Evolutionary conservation across 2,888 invertebrate species (phyloP).

Genomic region (Zootermopsis nevadensis): DNA sequence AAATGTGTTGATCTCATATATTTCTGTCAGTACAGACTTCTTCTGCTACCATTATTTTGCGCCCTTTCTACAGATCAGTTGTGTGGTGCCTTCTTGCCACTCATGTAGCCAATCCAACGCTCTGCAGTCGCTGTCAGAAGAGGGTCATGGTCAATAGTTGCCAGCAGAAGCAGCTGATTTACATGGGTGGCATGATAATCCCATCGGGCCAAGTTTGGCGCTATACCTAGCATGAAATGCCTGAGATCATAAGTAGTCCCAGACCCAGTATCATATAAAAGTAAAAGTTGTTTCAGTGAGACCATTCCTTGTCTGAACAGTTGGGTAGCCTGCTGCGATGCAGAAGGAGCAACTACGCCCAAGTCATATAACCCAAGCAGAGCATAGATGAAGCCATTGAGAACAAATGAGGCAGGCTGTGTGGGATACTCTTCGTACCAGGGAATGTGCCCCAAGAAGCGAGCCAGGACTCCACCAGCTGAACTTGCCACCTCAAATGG

Average conservation of each 20-base stretch:
- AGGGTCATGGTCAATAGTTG: constrained; percentile 86
- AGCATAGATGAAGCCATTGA: constrained; percentile 99
- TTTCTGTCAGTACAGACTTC: background rate
- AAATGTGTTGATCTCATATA: too few species aligned
- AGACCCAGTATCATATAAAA: constrained; percentile 94
- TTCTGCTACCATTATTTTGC: background rate
- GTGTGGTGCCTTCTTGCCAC: constrained; percentile 92
- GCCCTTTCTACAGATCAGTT: constrained; percentile 71
- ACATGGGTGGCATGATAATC: constrained; percentile 99
- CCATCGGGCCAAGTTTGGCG: constrained; percentile 97
- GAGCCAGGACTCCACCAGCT: constrained; percentile 85
- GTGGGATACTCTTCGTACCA: constrained; percentile 99
- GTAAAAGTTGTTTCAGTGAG: constrained; percentile 85
- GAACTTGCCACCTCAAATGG: constrained; percentile 80
- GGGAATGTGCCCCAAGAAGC: constrained; percentile 85
- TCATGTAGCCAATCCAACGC: constrained; percentile 95
- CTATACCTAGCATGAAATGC: constrained; percentile 88
- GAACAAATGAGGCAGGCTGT: constrained; percentile 91
- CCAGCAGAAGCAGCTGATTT: constrained; percentile 90
- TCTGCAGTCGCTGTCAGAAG: constrained; percentile 86
- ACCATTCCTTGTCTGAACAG: constrained; percentile 87
- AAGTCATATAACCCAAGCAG: constrained; percentile 95
- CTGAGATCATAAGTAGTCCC: constrained; percentile 92
- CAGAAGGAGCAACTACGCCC: constrained; percentile 79
- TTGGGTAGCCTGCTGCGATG: constrained; percentile 77